phyloP scores from a whole-genome alignment of 2,113 vertebrate genomes.

The Chlamydotis undulata region DNA sequence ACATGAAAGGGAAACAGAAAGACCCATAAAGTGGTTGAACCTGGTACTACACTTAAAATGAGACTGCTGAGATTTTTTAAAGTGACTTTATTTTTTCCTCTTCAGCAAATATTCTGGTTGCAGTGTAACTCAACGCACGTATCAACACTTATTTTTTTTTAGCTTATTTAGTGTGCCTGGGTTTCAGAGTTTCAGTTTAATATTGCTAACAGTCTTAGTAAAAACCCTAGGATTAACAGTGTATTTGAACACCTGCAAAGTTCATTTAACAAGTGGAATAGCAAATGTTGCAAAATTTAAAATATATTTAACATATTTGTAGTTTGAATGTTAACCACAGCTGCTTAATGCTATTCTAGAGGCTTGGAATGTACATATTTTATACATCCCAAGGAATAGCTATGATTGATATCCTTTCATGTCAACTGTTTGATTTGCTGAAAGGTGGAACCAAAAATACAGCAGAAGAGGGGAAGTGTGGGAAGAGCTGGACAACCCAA shows the following conservation, averaged over 20 bases:
- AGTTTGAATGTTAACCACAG: constrained; percentile 72
- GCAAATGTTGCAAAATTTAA: constrained; percentile 73
- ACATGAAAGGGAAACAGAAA: constrained; percentile 37
- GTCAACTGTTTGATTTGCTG: constrained; percentile 66
- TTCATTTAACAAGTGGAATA: constrained; percentile 74
- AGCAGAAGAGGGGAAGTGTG: background rate
- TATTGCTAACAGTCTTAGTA: constrained; percentile 68
- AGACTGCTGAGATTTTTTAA: background rate
- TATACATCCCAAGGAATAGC: constrained; percentile 50
- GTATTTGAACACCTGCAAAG: constrained; percentile 82
- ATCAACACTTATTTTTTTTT: constrained; percentile 39
- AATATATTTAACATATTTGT: constrained; percentile 74
- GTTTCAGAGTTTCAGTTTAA: constrained; percentile 63
- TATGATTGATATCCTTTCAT: constrained; percentile 70
- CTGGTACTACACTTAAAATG: constrained; percentile 64
- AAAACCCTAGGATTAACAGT: constrained; percentile 64
- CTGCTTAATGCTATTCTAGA: constrained; percentile 65
- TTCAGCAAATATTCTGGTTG: constrained; percentile 57
- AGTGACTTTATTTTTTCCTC: constrained; percentile 49
- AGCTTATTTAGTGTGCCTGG: constrained; percentile 41
- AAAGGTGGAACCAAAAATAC: constrained; percentile 46
- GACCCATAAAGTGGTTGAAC: constrained; percentile 17
- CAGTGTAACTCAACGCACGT: constrained; percentile 55
- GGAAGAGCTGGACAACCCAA: constrained; percentile 22
- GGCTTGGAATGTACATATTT: constrained; percentile 61